Conservation (phyloP, 2,797 vertebrate species). For the Parotocinclus haroldoi region DNA sequence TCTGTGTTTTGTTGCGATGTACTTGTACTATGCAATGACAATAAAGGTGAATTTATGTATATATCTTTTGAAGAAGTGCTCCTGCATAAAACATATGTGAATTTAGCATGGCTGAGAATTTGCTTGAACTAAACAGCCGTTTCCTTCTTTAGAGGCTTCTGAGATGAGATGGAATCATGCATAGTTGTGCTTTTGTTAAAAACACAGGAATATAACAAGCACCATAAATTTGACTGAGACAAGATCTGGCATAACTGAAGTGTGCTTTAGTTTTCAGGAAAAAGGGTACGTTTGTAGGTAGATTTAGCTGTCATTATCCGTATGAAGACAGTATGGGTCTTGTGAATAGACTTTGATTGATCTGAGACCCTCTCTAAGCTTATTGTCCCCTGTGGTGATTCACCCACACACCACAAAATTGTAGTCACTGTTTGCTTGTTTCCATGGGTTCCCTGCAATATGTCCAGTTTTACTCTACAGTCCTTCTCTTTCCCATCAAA, state of each 20-base stretch:
- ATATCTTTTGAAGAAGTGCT: constrained; percentile 48
- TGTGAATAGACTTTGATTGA: constrained; percentile 31
- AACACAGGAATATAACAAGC: constrained; percentile 36
- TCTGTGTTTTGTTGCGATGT: too few relatives aligned
- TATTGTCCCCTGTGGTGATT: not conserved
- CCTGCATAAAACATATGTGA: constrained; percentile 76
- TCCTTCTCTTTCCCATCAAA: constrained; percentile 22
- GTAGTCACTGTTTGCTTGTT: constrained; percentile 28
- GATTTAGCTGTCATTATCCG: constrained; percentile 16
- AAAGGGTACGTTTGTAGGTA: constrained; percentile 8
- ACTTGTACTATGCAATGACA: too few relatives aligned
- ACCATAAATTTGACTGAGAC: constrained; percentile 28
- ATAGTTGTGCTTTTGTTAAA: constrained; percentile 34
- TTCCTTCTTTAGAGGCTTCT: constrained; percentile 30
- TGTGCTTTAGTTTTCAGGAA: constrained; percentile 15
- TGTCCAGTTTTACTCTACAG: too few relatives aligned
- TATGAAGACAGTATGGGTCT: constrained; percentile 26
- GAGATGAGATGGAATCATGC: constrained; percentile 37
- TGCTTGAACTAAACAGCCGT: constrained; percentile 25
- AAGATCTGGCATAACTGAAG: constrained; percentile 20
- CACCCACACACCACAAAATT: not conserved
- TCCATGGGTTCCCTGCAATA: constrained; percentile 31
- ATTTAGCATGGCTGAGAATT: constrained; percentile 41
- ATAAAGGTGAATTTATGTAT: too few relatives aligned
- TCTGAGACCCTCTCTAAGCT: constrained; percentile 2